These are phyloP conservation scores for Hylaea fasciaria DNA, from an alignment of 2,888 invertebrate genomes.

Conservation along the genomic window DNA sequence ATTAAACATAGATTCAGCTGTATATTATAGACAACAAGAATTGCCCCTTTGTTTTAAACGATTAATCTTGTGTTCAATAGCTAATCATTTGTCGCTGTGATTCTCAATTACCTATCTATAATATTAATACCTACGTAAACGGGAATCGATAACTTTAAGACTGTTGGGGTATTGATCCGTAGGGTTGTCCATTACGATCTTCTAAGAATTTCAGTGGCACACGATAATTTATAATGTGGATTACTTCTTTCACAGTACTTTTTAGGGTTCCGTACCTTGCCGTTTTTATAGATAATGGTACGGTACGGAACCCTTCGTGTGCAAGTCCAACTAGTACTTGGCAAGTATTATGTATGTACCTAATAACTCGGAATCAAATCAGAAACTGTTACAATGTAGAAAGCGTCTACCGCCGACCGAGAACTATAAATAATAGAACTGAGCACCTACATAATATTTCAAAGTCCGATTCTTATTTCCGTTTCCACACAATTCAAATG, in stretches of 20 bases:
- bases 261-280: no score
- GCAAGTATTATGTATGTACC: no score
- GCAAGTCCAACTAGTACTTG: no score
- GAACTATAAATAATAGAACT: no score
- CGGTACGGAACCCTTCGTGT: no score
- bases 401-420: no score
- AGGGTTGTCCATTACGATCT: neutral
- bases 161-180: slow-evolving; percentile 13
- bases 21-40: no score
- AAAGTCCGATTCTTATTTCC: slow-evolving; percentile 6
- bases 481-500: slow-evolving; percentile 10
- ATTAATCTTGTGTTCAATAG: slow-evolving; percentile 4
- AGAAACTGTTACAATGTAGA: no score
- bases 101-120: slow-evolving; percentile 4
- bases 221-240: neutral
- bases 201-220: neutral
- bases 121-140: slow-evolving; percentile 5
- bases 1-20: no score
- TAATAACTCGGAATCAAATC: no score
- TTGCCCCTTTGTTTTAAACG: neutral
- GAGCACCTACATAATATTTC: no score
- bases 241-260: neutral
- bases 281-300: no score
- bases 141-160: slow-evolving; percentile 7
- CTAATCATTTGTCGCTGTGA: slow-evolving; percentile 5